Evolutionary conservation across 2,888 invertebrate species (phyloP), one percentile per base, ranked within the genome.

Genomic region (Neoscelio sp.): DNA sequence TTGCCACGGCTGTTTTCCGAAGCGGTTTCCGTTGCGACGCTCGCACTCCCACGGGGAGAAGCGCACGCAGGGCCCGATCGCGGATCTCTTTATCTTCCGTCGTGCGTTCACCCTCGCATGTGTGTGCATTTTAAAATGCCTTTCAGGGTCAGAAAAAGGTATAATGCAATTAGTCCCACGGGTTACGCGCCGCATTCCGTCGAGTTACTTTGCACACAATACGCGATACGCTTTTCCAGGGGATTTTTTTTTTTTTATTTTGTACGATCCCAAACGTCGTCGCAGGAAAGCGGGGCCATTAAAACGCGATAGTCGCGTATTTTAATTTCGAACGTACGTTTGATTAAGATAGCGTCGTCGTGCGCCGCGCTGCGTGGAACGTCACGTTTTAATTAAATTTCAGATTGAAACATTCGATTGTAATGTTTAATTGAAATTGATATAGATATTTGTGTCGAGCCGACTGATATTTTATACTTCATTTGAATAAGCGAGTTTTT

Each of bases 161-260:
- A 62, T 62, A 70, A 65, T 64, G 67, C 23, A 75, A 75, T 79
- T 71, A 79, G 60, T 65, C 62, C 23, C 71, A 60, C 48, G 67
- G 50, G 54, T 64, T 46, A 13, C 30, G 46, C 20, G 28, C 10
- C 6, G 1, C 8, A 17, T 17, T 30, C 23, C 70, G 13, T 38
- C 48, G 30, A 64, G 13, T 42, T 46, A 54, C 44, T 79, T 65
- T 65, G 54, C 60, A 70, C 58, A 74, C 70, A 78, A 70, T 74
- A 44, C 17, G n/a, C n/a, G 12, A 44, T 44, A 20, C 64, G 54
- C n/a, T n/a, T n/a, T n/a, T n/a, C n/a, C n/a, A n/a, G n/a, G n/a
- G n/a, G 2, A 10, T 7, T 33, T 7, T n/a, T 33, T 33, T 33
- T 33, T 33, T 7, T 33, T 33, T 7, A 33, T n/a, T 7, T 7